Evolutionary conservation across 2,888 invertebrate species (phyloP).

Genomic region (Hoplodrina ambigua): DNA sequence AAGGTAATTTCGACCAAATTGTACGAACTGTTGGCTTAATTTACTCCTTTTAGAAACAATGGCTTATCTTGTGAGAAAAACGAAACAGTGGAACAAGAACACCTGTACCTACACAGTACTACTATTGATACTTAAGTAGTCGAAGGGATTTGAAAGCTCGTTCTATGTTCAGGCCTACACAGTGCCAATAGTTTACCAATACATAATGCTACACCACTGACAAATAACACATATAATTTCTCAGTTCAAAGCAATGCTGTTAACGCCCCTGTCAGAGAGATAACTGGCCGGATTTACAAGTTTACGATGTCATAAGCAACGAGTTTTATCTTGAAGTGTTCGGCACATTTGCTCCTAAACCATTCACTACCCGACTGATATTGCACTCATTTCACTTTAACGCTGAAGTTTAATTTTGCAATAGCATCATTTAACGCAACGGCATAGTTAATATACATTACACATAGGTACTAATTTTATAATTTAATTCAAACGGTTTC

Average conservation of each 20-base stretch:
- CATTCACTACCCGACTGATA: constrained; percentile 55
- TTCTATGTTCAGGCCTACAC: constrained; percentile 31
- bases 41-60: constrained; percentile 42
- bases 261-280: constrained; percentile 72
- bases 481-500: constrained; percentile 54
- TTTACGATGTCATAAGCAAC: constrained; percentile 69
- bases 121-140: constrained; percentile 10
- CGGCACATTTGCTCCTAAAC: constrained; percentile 48
- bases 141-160: constrained; percentile 40
- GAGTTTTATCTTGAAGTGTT: constrained; percentile 49
- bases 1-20: constrained; percentile 53
- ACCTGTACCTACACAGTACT: constrained; percentile 4
- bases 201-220: constrained; percentile 39
- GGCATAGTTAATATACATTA: constrained; percentile 40
- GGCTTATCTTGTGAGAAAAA: constrained; percentile 33
- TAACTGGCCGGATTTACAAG: constrained; percentile 68
- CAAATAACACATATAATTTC: constrained; percentile 58
- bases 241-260: constrained; percentile 43
- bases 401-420: constrained; percentile 43
- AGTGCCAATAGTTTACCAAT: constrained; percentile 41
- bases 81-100: constrained; percentile 12
- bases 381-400: constrained; percentile 50
- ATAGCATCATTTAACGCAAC: constrained; percentile 49
- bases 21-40: constrained; percentile 31
- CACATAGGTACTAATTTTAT: constrained; percentile 48